A percentile compares a stretch with the other conserved stretches of the same genome.
Conservation (phyloP, 2,888 invertebrate species). For the Leptopilina myrica region DNA sequence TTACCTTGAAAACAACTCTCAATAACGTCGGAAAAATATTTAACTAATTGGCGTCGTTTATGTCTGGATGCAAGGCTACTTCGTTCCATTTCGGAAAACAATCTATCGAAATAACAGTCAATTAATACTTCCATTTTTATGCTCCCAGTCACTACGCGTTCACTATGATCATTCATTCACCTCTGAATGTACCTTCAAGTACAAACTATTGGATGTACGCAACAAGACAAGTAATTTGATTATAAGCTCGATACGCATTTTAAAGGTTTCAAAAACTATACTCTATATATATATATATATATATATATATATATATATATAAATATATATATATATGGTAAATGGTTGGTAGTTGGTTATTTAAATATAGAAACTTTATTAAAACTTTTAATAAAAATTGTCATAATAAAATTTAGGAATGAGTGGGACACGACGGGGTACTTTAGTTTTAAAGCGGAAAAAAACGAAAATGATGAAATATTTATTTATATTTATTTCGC, state of each 20-base stretch:
- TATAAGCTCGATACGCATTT: constrained; percentile 62
- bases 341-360: not conserved
- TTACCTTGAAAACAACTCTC: constrained; percentile 83
- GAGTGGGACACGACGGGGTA: too few relatives aligned
- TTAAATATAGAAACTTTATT: not conserved
- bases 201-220: constrained; percentile 46
- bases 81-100: constrained; percentile 84
- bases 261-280: constrained; percentile 63
- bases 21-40: constrained; percentile 88
- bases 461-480: too few relatives aligned
- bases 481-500: too few relatives aligned
- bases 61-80: constrained; percentile 85
- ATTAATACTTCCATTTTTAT: constrained; percentile 85
- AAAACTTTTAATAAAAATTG: too few relatives aligned
- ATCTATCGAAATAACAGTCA: constrained; percentile 87
- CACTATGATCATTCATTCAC: constrained; percentile 41
- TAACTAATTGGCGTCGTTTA: constrained; percentile 85
- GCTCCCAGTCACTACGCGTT: not conserved
- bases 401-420: too few relatives aligned
- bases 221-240: constrained; percentile 66
- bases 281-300: too few relatives aligned
- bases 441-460: too few relatives aligned
- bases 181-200: constrained; percentile 55
- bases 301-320: too few relatives aligned
- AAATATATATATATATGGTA: too few relatives aligned